Evolutionary conservation across 2,888 invertebrate species (phyloP).

Genomic region (Drosophila histrio): DNA sequence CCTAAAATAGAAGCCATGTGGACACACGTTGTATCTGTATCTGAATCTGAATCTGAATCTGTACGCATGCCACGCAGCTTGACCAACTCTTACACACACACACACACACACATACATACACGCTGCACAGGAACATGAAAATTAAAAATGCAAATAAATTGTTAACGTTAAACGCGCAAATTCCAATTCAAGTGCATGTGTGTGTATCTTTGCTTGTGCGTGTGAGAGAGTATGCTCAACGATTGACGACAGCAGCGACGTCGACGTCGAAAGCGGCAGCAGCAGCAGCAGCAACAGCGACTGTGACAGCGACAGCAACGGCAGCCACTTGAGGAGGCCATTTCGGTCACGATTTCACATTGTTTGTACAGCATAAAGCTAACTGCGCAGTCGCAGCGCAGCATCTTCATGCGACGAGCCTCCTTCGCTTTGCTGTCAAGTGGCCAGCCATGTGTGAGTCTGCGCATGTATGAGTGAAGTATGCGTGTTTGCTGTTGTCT

Average conservation of each 20-base stretch:
- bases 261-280: neutral
- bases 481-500: slow-evolving; percentile 25
- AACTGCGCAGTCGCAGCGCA: slow-evolving; percentile 53
- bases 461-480: slow-evolving; percentile 33
- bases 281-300: neutral
- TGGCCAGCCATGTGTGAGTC: slow-evolving; percentile 17
- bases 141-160: slow-evolving; percentile 80
- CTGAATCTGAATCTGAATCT: slow-evolving; percentile 27
- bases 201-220: neutral
- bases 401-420: slow-evolving; percentile 62
- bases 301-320: slow-evolving; percentile 4
- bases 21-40: slow-evolving; percentile 27
- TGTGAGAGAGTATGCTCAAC: slow-evolving; percentile 20
- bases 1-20: slow-evolving; percentile 72
- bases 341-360: slow-evolving; percentile 75
- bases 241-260: slow-evolving; percentile 22
- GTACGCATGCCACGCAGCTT: slow-evolving; percentile 39
- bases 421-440: slow-evolving; percentile 62
- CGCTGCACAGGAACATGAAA: slow-evolving; percentile 67
- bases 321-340: slow-evolving; percentile 71
- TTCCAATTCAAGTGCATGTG: slow-evolving; percentile 52
- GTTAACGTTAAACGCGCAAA: slow-evolving; percentile 74
- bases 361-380: slow-evolving; percentile 43
- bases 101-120: slow-evolving; percentile 2
- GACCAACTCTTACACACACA: slow-evolving; percentile 50